Conservation (phyloP, 2,888 invertebrate genomes). For the Drosophila prostipennis region DNA sequence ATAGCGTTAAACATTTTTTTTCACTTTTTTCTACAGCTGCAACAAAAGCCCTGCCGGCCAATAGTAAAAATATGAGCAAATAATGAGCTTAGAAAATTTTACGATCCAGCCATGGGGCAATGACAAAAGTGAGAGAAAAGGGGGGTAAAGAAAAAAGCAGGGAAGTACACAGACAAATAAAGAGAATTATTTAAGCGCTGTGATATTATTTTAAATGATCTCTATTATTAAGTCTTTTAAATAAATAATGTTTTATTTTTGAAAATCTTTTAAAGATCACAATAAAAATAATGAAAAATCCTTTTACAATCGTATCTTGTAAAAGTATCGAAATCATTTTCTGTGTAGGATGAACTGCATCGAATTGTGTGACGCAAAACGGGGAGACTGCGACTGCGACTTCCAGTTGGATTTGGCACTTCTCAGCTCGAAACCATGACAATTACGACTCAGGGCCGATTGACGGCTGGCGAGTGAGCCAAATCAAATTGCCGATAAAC, state of each 20-base stretch:
- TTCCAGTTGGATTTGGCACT: constrained; percentile 35
- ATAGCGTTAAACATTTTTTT: constrained; percentile 38
- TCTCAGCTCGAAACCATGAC: constrained; percentile 25
- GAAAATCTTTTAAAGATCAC: too few relatives aligned
- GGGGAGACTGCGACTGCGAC: background rate
- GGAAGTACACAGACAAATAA: background rate
- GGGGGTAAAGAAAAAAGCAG: constrained; percentile 9
- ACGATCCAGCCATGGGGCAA: constrained; percentile 48
- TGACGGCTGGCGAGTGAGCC: constrained; percentile 51
- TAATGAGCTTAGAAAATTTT: constrained; percentile 77
- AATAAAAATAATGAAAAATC: too few relatives aligned
- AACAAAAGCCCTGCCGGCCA: constrained; percentile 50
- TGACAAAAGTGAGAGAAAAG: constrained; percentile 38
- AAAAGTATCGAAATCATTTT: too few relatives aligned
- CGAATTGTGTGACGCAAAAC: constrained; percentile 23
- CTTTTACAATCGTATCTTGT: background rate
- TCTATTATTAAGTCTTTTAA: too few relatives aligned
- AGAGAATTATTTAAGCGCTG: too few relatives aligned
- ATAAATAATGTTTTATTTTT: too few relatives aligned
- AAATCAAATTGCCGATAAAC: constrained; percentile 70
- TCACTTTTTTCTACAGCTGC: constrained; percentile 35
- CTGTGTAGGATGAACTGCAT: constrained; percentile 18
- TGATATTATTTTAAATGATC: too few relatives aligned
- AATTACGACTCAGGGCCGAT: constrained; percentile 54
- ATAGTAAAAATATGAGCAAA: constrained; percentile 68